Evolutionary conservation across 1,140 invertebrate genomes (phyloP).

Genomic region (Drosophila ananassae): DNA sequence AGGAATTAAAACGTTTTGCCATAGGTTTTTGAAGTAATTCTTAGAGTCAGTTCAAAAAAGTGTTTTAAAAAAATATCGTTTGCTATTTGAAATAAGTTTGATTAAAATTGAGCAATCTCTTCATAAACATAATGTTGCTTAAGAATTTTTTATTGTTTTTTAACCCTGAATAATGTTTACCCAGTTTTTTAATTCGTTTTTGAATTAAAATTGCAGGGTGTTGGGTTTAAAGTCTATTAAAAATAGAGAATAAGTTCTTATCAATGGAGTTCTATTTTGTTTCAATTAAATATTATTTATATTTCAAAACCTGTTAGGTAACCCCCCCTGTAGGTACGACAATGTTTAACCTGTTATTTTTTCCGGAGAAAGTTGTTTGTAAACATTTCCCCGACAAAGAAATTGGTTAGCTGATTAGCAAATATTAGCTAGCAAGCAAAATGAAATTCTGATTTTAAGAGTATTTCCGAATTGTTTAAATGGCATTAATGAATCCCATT

Average conservation of each 20-base stretch:
- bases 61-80: background rate
- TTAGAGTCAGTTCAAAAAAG: background rate
- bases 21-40: background rate
- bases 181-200: no score
- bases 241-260: no score
- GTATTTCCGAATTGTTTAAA: background rate
- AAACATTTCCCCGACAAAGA: background rate
- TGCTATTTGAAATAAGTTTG: background rate
- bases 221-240: no score
- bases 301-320: background rate
- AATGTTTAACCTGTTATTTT: background rate
- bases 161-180: background rate
- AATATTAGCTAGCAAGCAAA: background rate
- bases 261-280: no score
- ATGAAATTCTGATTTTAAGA: background rate
- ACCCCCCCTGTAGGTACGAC: background rate
- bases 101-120: background rate
- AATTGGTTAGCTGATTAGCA: background rate
- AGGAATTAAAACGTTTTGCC: no score
- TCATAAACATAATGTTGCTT: background rate
- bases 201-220: no score
- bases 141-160: background rate
- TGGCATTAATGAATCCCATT: slow-evolving; percentile 1
- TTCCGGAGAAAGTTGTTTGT: background rate
- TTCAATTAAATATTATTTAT: no score